Evolutionary conservation across 1,140 invertebrate genomes (phyloP).

Genomic region (Thalassaphorura encarpata): DNA sequence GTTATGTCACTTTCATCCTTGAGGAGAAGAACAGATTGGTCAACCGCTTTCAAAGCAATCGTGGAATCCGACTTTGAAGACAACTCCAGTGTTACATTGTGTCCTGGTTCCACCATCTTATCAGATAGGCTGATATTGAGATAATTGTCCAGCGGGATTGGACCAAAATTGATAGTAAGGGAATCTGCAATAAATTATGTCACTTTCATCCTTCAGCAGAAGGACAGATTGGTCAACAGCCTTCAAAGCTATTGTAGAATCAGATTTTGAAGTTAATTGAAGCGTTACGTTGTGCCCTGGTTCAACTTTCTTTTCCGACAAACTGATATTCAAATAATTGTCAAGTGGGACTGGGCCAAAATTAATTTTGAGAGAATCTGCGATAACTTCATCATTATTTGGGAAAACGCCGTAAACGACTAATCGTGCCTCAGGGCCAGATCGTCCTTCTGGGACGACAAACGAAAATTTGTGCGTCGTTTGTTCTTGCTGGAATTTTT

Average conservation of each 20-base stretch:
- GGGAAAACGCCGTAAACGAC: constrained; percentile 5
- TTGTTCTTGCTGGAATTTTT: no score
- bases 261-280: not conserved
- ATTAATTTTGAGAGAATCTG: constrained; percentile 5
- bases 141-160: not conserved
- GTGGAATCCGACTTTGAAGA: not conserved
- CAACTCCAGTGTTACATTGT: not conserved
- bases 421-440: constrained; percentile 7
- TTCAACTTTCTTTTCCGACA: not conserved
- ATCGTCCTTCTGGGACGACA: not conserved
- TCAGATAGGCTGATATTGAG: constrained; percentile 1
- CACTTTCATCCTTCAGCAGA: constrained; percentile 10
- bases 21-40: constrained; percentile 9
- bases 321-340: constrained; percentile 4
- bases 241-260: not conserved
- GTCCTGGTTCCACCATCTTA: not conserved
- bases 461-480: not conserved
- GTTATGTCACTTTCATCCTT: constrained; percentile 14
- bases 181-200: no score
- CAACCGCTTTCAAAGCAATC: constrained; percentile 7
- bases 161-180: not conserved
- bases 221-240: constrained; percentile 14
- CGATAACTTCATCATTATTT: not conserved
- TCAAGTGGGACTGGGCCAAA: not conserved
- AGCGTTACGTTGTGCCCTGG: constrained; percentile 2